Conservation (phyloP, 2,888 invertebrate genomes). For the Acrobasis suavella region DNA sequence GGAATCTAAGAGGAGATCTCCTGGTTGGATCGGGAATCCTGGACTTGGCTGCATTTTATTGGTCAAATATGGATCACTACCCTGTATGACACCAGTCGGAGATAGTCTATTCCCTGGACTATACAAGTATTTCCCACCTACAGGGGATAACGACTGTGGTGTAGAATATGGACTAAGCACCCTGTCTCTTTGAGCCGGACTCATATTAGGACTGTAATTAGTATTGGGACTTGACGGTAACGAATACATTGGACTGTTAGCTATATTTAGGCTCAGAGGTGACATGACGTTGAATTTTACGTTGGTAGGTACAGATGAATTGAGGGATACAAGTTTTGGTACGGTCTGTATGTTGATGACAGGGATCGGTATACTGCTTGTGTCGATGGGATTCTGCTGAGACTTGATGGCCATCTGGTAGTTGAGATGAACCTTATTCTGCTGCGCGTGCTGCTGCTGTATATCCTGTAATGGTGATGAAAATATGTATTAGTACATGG, state of each 20-base stretch:
- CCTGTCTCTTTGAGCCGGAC: conserved; percentile 54
- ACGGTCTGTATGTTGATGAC: conserved; percentile 60
- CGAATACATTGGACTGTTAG: conserved; percentile 62
- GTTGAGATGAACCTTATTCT: conserved; percentile 43
- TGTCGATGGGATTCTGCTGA: conserved; percentile 37
- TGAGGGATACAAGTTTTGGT: conserved; percentile 49
- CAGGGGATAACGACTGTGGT: conserved; percentile 67
- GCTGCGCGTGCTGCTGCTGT: conserved; percentile 46
- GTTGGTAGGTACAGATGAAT: conserved; percentile 38
- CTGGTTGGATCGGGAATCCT: conserved; percentile 49
- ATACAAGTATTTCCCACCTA: conserved; percentile 56
- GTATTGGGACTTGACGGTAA: conserved; percentile 64
- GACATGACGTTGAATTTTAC: conserved; percentile 55
- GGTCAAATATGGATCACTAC: conserved; percentile 67
- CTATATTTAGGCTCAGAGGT: conserved; percentile 63
- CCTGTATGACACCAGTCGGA: conserved; percentile 56
- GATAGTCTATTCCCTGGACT: conserved; percentile 60
- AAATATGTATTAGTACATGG: conserved; percentile 26
- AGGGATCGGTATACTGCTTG: conserved; percentile 54
- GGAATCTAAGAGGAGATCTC: conserved; percentile 59
- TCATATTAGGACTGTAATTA: conserved; percentile 65
- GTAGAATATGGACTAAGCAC: conserved; percentile 67
- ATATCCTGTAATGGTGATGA: conserved; percentile 60
- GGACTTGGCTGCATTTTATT: conserved; percentile 73
- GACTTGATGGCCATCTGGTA: conserved; percentile 52